Evolutionary conservation across 2,113 vertebrate genomes (phyloP), one percentile per base, ranked within the genome.

Genomic region (Triplophysa siluroides): DNA sequence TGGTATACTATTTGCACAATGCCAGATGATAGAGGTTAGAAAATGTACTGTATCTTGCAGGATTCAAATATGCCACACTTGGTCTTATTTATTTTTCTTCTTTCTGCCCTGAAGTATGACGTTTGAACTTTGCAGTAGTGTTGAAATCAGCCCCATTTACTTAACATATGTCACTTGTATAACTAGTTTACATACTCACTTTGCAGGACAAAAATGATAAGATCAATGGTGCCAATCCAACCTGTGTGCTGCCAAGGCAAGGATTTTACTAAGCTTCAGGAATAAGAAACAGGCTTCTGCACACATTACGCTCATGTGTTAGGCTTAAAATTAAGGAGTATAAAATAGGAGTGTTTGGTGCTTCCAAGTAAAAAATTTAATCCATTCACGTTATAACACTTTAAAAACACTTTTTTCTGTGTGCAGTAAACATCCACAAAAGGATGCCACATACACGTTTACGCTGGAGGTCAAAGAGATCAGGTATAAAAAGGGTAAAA

Each of bases 211-310:
- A 80, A 61, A 73, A 72, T 45, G 5, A 6, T 33, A 24, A 83
- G 72, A 47, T 77, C 19, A 54, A 14, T 64, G 23, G 38, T 80
- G 61, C 43, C 63, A 24, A 13, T 65, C 18, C 54, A 9, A 67
- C 56, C 68, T 21, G 56, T 56, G 66, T 64, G 67, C 50, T 78
- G 62, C 61, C 72, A 78, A 41, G 43, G 73, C 68, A 60, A 33
- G 29, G n/a, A 54, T 58, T 71, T 77, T 71, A 76, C 54, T 61
- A 60, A n/a, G 47, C 23, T 58, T 78, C 6, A 33, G 61, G 73
- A 82, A 72, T 85, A 67, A 83, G 66, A 80, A 79, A 83, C 76
- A 75, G 76, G 63, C 41, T 75, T 71, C 61, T 43, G 68, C 68
- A 65, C 47, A 75, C 67, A 75, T 82, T 82, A 56, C 56, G 26